Conservation (phyloP, 1,140 invertebrate species). For the Notospermus geniculatus region DNA sequence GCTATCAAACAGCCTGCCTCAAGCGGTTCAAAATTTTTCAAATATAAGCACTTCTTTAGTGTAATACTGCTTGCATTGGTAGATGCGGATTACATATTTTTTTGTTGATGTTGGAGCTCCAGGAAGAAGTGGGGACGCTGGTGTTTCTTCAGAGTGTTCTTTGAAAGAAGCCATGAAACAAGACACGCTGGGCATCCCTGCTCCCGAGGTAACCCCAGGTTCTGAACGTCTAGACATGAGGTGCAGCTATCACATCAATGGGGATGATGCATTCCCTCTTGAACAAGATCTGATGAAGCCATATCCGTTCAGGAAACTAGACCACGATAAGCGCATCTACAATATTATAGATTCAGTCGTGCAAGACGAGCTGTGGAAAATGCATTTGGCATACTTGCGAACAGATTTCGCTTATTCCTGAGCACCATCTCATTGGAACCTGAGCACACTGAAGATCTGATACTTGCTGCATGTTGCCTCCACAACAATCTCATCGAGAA, state of each 20-base stretch:
- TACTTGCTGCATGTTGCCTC: neutral
- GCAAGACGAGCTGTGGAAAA: conserved; percentile 23
- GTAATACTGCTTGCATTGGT: conserved; percentile 20
- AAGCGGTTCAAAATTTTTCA: conserved; percentile 16
- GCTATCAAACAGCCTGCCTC: conserved; percentile 12
- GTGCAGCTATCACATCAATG: conserved; percentile 16
- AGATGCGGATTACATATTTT: conserved; percentile 18
- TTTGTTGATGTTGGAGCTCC: conserved; percentile 17
- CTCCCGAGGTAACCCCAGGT: neutral
- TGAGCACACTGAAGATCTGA: neutral
- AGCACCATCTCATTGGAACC: conserved; percentile 20
- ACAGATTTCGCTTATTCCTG: conserved; percentile 38
- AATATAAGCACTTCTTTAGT: conserved; percentile 19
- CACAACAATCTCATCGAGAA: neutral
- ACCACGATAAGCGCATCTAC: conserved; percentile 47
- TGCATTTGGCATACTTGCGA: conserved; percentile 16
- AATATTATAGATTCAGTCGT: conserved; percentile 55
- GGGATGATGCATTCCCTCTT: conserved; percentile 20
- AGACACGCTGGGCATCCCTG: neutral
- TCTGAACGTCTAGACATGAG: too few species aligned
- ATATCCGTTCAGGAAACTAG: conserved; percentile 34
- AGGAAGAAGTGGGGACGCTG: conserved; percentile 12
- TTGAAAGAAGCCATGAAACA: neutral
- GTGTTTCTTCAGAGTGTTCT: conserved; percentile 11
- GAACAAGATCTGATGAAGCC: conserved; percentile 18